These are phyloP conservation scores for Rotaria macrura DNA, from an alignment of 2,888 invertebrate species.

Conservation along the genomic window DNA sequence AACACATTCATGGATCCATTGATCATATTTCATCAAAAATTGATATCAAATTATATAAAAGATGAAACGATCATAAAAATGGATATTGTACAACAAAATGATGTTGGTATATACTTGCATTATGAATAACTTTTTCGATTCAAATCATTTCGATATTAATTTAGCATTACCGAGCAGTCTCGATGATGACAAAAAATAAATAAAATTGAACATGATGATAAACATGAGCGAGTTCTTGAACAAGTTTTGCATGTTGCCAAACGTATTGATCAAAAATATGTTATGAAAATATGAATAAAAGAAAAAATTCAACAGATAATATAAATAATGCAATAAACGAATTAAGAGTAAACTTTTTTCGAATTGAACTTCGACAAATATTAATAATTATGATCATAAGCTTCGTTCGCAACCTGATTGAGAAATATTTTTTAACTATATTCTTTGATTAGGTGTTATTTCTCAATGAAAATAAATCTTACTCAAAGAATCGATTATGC, in stretches of 20 bases:
- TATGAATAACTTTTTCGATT: not conserved
- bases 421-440: too few relatives aligned
- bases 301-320: not conserved
- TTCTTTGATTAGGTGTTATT: too few relatives aligned
- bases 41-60: not conserved
- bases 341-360: not conserved
- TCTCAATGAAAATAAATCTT: too few relatives aligned
- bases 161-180: not conserved
- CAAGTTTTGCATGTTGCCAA: not conserved
- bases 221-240: not conserved
- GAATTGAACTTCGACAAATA: too few relatives aligned
- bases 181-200: not conserved
- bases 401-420: too few relatives aligned
- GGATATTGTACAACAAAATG: slow-evolving; percentile 9
- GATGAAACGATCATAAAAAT: not conserved
- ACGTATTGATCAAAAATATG: slow-evolving; percentile 1
- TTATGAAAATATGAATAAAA: not conserved
- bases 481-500: not conserved
- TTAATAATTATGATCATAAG: too few relatives aligned
- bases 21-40: slow-evolving; percentile 23
- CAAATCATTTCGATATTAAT: not conserved
- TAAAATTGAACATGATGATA: not conserved
- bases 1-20: slow-evolving; percentile 22
- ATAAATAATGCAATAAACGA: not conserved
- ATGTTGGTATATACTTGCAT: not conserved